phyloP scores from a whole-genome alignment of 2,113 vertebrate species.

The Dicrurus megarhynchus region DNA sequence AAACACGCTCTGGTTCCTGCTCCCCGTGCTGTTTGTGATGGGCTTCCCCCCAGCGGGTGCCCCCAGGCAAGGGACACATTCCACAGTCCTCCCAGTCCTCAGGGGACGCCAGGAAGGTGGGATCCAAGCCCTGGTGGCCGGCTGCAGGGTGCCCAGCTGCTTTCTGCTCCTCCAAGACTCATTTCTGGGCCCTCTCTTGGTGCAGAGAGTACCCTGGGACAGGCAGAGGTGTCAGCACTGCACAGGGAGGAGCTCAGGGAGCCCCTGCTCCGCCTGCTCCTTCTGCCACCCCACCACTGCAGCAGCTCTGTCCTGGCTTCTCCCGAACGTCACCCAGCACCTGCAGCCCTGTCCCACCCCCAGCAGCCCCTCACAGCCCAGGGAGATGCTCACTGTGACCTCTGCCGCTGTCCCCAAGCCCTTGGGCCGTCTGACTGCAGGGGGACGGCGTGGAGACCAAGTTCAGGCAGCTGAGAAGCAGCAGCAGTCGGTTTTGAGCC shows the following conservation, averaged over 20 bases:
- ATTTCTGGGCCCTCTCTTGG: background rate
- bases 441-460: rapidly evolving
- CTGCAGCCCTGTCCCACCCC: background rate
- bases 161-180: background rate
- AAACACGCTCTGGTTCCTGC: too few species aligned
- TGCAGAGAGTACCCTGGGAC: background rate
- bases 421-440: background rate
- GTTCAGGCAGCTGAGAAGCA: too few species aligned
- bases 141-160: background rate
- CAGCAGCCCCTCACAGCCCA: background rate
- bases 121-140: rapidly evolving
- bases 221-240: background rate
- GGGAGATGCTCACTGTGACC: rapidly evolving
- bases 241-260: background rate
- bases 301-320: background rate
- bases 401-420: background rate
- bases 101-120: background rate
- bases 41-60: rapidly evolving
- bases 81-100: rapidly evolving
- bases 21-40: background rate
- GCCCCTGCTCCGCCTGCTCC: background rate
- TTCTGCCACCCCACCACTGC: background rate
- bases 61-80: rapidly evolving
- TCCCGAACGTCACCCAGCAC: background rate
- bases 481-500: background rate